Conservation (phyloP, 1,140 invertebrate species). For the Caenorhabditis inopinata region DNA sequence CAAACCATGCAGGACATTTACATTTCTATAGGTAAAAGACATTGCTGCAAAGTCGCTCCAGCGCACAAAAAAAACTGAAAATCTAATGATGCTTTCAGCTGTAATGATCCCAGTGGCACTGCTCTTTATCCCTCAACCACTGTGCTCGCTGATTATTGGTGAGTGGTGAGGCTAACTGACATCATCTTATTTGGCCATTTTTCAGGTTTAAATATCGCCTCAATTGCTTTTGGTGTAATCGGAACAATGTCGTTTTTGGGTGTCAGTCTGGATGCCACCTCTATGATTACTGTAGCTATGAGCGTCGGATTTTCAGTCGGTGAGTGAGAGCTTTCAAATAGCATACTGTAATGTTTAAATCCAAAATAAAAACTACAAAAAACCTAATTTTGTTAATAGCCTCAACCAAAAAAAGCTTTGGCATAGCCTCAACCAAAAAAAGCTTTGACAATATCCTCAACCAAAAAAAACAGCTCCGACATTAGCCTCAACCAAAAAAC, state of each 20-base stretch:
- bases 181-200: too few species aligned
- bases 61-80: too few species aligned
- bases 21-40: constrained; percentile 54
- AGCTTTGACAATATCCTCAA: too few species aligned
- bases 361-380: background rate
- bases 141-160: constrained; percentile 88
- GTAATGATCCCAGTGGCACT: constrained; percentile 93
- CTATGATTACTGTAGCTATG: constrained; percentile 98
- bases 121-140: constrained; percentile 87
- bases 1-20: constrained; percentile 61
- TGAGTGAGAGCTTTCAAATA: too few species aligned
- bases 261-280: constrained; percentile 90
- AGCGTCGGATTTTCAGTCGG: constrained; percentile 75
- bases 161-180: too few species aligned
- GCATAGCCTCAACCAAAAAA: too few species aligned
- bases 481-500: too few species aligned
- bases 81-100: constrained; percentile 70
- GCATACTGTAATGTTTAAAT: too few species aligned
- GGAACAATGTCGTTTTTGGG: constrained; percentile 94
- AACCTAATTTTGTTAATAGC: background rate
- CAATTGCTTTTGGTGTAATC: constrained; percentile 87
- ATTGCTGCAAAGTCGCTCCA: background rate
- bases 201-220: constrained; percentile 70
- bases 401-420: too few species aligned
- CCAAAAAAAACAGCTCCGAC: too few species aligned